Base-by-base conservation (phyloP, 2,797 vertebrate genomes). In the Acrossocheilus wenchowensis region DNA sequence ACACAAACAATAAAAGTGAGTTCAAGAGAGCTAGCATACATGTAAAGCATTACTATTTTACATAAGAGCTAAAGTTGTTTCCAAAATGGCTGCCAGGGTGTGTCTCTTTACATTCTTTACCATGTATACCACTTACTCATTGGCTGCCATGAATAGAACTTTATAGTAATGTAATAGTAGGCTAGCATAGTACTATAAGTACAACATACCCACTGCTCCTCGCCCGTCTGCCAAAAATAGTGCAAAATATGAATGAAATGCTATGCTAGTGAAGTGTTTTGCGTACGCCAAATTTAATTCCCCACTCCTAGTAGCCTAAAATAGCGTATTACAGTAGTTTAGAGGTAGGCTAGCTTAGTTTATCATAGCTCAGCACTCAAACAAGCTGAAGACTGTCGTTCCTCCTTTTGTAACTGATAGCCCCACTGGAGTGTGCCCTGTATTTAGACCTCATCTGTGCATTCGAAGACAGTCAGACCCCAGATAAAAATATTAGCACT, bases 391-490 rank as follows among this genome's bases (percentile, higher is more conserved):
- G 78, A 60, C 66, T 81, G 62, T 15, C 43, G 41, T 73, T 72
- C 48, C 50, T 23, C 26, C 74, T 74, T 77, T 54, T 52, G 84
- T 79, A 87, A 85, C 66, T 82, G 85, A 88, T 87, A 88, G 85
- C 48, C 77, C 74, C 19, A 6, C 79, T 81, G 19, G 73, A 86
- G 54, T 81, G 86, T 82, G 77, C 23, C 81, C 88, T 86, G 83
- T 60, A 82, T 89, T 88, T 89, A 87, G 85, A 89, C 78, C 85
- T 74, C 88, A 86, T 89, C 85, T 87, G 90, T 82, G 80, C 74
- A 62, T 88, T 89, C 57, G 60, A 87, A 90, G 81, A 81, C 89
- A 79, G 78, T 88, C 41, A 77, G 84, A 88, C 83, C 85, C 85
- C 81, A 45, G 82, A 88, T 52, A 83, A 84, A 90, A 85, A 91